Conservation (phyloP, 2,888 invertebrate genomes). For the Agelastica alni region DNA sequence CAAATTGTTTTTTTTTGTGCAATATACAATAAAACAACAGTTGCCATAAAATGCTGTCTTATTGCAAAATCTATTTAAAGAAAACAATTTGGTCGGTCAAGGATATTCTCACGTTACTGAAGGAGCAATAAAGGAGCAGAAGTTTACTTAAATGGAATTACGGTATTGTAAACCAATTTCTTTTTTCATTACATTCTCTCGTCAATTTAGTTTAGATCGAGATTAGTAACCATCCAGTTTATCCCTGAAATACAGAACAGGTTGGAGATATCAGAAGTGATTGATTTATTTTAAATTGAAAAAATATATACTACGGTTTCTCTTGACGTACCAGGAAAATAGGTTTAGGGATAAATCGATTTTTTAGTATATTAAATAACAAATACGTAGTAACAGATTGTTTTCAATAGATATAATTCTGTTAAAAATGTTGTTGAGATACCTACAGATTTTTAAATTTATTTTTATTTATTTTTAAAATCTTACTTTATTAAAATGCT, state of each 20-base stretch:
- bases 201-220: slow-evolving; percentile 3
- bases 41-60: too few relatives aligned
- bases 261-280: not conserved
- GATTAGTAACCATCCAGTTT: not conserved
- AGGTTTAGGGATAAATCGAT: not conserved
- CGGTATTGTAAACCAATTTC: slow-evolving; percentile 3
- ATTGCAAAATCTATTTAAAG: not conserved
- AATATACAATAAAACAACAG: too few relatives aligned
- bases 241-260: not conserved
- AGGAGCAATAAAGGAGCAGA: not conserved
- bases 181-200: slow-evolving; percentile 8
- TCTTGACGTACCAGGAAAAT: not conserved
- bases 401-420: too few relatives aligned
- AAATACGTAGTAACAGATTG: too few relatives aligned
- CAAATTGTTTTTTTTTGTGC: too few relatives aligned
- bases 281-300: slow-evolving; percentile 1
- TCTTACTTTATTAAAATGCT: too few relatives aligned
- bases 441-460: too few relatives aligned
- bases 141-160: slow-evolving; percentile 9
- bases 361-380: too few relatives aligned
- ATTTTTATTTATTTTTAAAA: too few relatives aligned
- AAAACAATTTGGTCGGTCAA: not conserved
- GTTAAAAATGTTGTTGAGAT: too few relatives aligned
- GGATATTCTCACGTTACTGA: not conserved
- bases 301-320: too few relatives aligned